These are phyloP conservation scores for Chlorops oryzae DNA, from an alignment of 1,140 invertebrate genomes.

Conservation along the genomic window DNA sequence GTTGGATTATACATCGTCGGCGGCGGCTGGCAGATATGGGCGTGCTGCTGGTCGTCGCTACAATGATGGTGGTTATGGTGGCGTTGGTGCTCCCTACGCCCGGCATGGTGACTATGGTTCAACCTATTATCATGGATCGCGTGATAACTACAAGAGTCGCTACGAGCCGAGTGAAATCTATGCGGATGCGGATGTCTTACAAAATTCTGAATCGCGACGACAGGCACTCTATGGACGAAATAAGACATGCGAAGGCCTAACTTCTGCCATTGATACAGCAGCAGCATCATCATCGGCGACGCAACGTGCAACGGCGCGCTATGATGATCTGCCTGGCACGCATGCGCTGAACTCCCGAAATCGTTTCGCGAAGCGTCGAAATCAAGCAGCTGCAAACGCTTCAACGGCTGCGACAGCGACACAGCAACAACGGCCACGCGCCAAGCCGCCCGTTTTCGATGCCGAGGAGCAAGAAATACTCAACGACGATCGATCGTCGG, in stretches of 20 bases:
- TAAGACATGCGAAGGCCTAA: conserved; percentile 27
- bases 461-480: conserved; percentile 36
- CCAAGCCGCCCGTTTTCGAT: conserved; percentile 18
- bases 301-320: conserved; percentile 12
- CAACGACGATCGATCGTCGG: conserved; percentile 40
- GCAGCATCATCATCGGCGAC: not conserved
- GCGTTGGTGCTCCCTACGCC: conserved; percentile 8
- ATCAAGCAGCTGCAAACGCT: conserved; percentile 16
- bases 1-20: conserved; percentile 35
- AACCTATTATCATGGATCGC: conserved; percentile 21
- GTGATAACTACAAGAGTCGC: conserved; percentile 15
- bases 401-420: too few species aligned
- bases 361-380: conserved; percentile 33
- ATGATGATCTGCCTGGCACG: conserved; percentile 3
- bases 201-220: not conserved
- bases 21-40: conserved; percentile 31
- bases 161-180: conserved; percentile 16
- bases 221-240: conserved; percentile 25
- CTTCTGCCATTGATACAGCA: too few species aligned
- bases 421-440: conserved; percentile 7
- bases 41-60: conserved; percentile 20
- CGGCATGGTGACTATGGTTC: not conserved
- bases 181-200: conserved; percentile 11
- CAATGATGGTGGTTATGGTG: not conserved
- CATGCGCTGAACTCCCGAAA: conserved; percentile 24